phyloP scores from a whole-genome alignment of 2,888 invertebrate genomes.

The Drosophila nr. perissopoda region DNA sequence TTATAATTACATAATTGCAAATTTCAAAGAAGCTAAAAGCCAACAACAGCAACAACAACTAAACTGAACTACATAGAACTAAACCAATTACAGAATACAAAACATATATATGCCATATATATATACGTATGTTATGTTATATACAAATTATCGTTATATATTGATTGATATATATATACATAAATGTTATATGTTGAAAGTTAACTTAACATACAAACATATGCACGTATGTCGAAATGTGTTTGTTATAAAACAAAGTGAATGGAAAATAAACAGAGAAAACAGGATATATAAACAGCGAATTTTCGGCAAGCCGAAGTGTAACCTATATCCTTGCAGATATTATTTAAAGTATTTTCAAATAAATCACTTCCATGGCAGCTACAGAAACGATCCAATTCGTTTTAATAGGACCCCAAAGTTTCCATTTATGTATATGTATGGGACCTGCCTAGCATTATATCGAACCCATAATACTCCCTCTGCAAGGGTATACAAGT shows the following conservation, averaged over 20 bases:
- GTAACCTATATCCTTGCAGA: constrained; percentile 38
- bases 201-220: constrained; percentile 12
- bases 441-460: not conserved
- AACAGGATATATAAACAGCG: constrained; percentile 4
- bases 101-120: constrained; percentile 16
- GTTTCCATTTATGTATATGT: not conserved
- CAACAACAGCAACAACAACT: constrained; percentile 47
- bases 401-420: not conserved
- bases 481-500: constrained; percentile 33
- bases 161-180: constrained; percentile 35
- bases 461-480: constrained; percentile 5
- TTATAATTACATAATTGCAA: constrained; percentile 35
- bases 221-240: constrained; percentile 48
- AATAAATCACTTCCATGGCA: constrained; percentile 24
- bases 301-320: constrained; percentile 39
- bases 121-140: constrained; percentile 51
- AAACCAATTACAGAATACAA: constrained; percentile 37
- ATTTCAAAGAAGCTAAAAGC: constrained; percentile 60
- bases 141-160: constrained; percentile 45
- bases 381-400: constrained; percentile 8
- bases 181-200: constrained; percentile 9
- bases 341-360: not conserved
- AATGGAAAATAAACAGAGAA: constrained; percentile 34
- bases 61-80: constrained; percentile 39
- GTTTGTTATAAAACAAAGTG: constrained; percentile 67